phyloP scores from a whole-genome alignment of 2,113 vertebrate species.

The Gasterosteus aculeatus region DNA sequence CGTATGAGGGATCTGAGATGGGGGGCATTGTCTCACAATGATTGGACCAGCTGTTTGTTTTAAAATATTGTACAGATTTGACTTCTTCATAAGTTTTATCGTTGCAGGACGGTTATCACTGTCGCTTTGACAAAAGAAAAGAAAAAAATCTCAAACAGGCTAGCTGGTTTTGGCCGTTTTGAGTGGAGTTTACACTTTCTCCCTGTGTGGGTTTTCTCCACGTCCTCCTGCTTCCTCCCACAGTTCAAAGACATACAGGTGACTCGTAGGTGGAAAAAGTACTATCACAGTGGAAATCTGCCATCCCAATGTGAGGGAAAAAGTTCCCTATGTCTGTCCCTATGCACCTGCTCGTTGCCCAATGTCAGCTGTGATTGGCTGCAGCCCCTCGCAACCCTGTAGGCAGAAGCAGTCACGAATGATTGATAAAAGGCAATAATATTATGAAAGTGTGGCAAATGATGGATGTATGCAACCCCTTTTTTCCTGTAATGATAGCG shows the following conservation, averaged over 20 bases:
- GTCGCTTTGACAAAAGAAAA: not conserved
- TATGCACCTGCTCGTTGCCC: not conserved
- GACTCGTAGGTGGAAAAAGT: not conserved
- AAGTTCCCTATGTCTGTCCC: too few species aligned
- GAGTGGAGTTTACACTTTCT: not conserved
- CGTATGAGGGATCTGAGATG: not conserved
- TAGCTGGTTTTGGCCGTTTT: not conserved
- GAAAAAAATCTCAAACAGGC: not conserved
- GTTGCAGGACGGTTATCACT: not conserved
- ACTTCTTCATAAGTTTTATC: not conserved
- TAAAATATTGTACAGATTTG: not conserved
- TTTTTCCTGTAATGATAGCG: not conserved
- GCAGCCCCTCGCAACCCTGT: not conserved
- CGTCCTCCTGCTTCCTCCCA: not conserved
- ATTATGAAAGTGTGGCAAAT: conserved; percentile 4
- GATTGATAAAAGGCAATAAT: not conserved
- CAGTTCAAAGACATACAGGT: not conserved
- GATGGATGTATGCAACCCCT: not conserved
- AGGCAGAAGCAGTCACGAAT: not conserved
- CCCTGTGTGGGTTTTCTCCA: not conserved
- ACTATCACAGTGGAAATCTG: too few species aligned
- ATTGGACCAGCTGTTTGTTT: conserved; percentile 2
- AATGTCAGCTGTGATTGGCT: not conserved
- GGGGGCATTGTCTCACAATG: not conserved
- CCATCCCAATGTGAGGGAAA: too few species aligned